Conservation (phyloP, 2,888 invertebrate species). For the Chorisops tibialis region DNA sequence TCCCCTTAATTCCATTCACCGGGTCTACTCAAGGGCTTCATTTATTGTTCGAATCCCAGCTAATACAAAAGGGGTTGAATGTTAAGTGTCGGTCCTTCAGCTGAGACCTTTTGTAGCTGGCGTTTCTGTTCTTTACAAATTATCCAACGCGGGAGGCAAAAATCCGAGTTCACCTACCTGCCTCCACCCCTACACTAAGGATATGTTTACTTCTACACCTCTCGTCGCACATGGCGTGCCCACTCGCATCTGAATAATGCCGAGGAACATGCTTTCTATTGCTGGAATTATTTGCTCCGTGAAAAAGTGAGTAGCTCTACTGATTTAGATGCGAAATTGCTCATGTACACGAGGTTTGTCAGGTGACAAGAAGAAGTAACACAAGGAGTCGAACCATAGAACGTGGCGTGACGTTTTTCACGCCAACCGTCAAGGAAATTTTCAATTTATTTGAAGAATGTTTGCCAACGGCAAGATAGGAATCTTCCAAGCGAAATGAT, state of each 20-base stretch:
- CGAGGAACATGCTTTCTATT: not conserved
- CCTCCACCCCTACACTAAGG: not conserved
- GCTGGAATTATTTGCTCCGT: slow-evolving; percentile 10
- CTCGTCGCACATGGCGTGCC: not conserved
- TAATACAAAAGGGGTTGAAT: slow-evolving; percentile 30
- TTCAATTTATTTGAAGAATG: slow-evolving; percentile 32
- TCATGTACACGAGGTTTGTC: slow-evolving; percentile 14
- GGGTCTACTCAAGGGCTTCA: slow-evolving; percentile 30
- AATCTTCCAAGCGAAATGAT: slow-evolving; percentile 30
- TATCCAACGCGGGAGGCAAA: slow-evolving; percentile 11
- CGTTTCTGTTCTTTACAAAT: slow-evolving; percentile 25
- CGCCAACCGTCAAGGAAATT: slow-evolving; percentile 21
- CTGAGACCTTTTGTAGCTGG: slow-evolving; percentile 28
- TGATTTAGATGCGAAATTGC: not conserved
- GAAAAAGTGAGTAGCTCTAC: not conserved
- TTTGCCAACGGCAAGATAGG: slow-evolving; percentile 28
- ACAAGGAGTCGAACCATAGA: not conserved
- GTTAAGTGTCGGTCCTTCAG: slow-evolving; percentile 32
- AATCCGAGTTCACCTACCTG: not conserved
- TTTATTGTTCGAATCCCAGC: slow-evolving; percentile 29
- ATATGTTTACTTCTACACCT: not conserved
- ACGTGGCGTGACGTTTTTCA: not conserved
- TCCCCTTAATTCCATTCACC: slow-evolving; percentile 27
- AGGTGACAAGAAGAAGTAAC: slow-evolving; percentile 17
- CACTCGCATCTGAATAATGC: not conserved